phyloP scores from a whole-genome alignment of 2,113 vertebrate genomes.

The Sturnus vulgaris region DNA sequence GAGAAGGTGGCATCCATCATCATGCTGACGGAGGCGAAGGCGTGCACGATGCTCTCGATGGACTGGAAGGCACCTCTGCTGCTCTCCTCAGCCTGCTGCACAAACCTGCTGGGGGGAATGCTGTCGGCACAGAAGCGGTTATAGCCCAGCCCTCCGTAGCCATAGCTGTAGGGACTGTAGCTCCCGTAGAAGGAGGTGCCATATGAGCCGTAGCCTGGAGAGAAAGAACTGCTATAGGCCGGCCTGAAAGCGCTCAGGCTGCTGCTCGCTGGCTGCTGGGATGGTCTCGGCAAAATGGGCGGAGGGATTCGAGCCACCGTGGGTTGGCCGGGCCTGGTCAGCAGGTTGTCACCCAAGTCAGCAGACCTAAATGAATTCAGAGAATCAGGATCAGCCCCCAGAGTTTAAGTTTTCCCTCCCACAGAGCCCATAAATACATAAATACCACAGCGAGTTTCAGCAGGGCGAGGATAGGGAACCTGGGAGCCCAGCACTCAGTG shows the following conservation, averaged over 20 bases:
- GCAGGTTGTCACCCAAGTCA: conserved; percentile 75
- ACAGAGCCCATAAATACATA: not conserved
- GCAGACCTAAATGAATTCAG: conserved; percentile 76
- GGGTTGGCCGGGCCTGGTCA: conserved; percentile 78
- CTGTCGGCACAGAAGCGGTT: conserved; percentile 83
- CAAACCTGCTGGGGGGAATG: conserved; percentile 88
- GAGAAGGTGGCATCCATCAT: conserved; percentile 99
- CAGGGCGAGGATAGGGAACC: not conserved
- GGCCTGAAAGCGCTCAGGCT: conserved; percentile 80
- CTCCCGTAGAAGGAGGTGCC: conserved; percentile 82
- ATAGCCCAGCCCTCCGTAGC: conserved; percentile 82
- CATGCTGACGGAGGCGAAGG: conserved; percentile 95
- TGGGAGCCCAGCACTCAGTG: not conserved
- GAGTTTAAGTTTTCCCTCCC: not conserved
- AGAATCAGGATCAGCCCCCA: not conserved
- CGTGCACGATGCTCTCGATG: conserved; percentile 96
- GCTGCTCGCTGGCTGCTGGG: conserved; percentile 77
- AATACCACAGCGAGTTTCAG: accelerated
- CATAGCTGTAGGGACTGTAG: conserved; percentile 81
- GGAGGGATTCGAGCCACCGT: conserved; percentile 83
- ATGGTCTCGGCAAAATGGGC: conserved; percentile 84
- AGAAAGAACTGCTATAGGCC: conserved; percentile 80
- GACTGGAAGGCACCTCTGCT: conserved; percentile 97
- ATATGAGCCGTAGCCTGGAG: conserved; percentile 84
- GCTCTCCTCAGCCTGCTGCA: conserved; percentile 96